Base-by-base conservation (phyloP, 2,888 invertebrate species). In the Mesopsocus fuscifrons region DNA sequence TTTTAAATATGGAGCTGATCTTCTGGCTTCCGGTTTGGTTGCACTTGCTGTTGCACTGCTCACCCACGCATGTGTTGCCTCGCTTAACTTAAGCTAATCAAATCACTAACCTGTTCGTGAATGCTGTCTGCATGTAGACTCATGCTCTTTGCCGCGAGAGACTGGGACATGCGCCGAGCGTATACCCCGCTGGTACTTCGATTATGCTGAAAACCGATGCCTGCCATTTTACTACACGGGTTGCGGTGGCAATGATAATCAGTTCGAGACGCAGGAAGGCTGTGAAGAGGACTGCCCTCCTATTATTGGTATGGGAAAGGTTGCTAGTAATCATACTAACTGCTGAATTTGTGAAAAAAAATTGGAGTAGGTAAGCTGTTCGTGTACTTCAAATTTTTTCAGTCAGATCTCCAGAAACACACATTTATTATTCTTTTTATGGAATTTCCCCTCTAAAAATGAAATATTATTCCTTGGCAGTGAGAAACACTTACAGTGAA, bases 211-310 rank as follows among this genome's bases (percentile, higher is more conserved):
- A 61, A 79, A 82, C 63, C 71, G 81, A 51, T 95, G 94, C 69
- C 69, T 83, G 66, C 87, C 87, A 42, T 94, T 92, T 72, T 84
- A 87, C 71, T 92, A 81, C 65, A 76, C 79, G 50, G 92, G 92
- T 51, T 94, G 91, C 64, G 79, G 74, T 50, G 91, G 88, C 52
- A 92, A 92, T 64, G 72, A 66, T 55, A 94, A 94, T 66, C 79
- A 74, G 61, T 94, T 85, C 67, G 67, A 67, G 49, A 72, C 73
- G 55, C 69, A 72, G 60, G 73, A 74, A 51, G 69, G 70, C 55
- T 91, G 91, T 59, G 73, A 77, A 55, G 63, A 68, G 46, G 69
- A 74, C 57, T 91, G 89, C 60, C 88, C 88, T 23, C 70, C 74
- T 48, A 71, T 71, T 57, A 71, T 77, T 55, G 80, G 85, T 85